Evolutionary conservation across 2,888 invertebrate genomes (phyloP), one percentile per base, ranked within the genome.

Genomic region (Cheilosia vulpina): DNA sequence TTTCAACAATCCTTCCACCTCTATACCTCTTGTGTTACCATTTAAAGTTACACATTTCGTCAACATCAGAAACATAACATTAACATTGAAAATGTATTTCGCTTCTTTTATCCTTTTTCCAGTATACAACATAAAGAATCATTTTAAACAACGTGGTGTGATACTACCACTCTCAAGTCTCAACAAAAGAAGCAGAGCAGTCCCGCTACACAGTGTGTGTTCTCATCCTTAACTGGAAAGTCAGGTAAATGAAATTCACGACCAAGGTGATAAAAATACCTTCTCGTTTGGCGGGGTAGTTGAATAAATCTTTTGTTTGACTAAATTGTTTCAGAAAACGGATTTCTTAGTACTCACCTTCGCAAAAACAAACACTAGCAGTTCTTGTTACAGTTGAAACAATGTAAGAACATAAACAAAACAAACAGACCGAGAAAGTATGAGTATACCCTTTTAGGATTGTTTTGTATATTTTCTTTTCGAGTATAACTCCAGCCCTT

Each of bases 241-340:
- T 75, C 79, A 84, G 84, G 84, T 80, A 84, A 84, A 68, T 83
- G 50, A 55, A 57, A 58, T 65, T 7, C 58, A 34, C 21, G 53
- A 27, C 27, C 27, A 6, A 27, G 27, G 43, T 2, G 17, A 68
- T 62, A 41, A 43, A 34, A 38, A 19, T 6, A 11, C 11, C 53
- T 63, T 55, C 50, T 19, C 47, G 52, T 31, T 55, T 13, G 45
- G 13, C 53, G 31, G n/a, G 55, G 58, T 34, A 41, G 21, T 45
- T 45, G 38, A 43, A 50, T 24, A 55, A 71, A 71, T 63, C 57
- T 52, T 75, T 75, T 84, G 57, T 84, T 83, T 79, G 47, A 79
- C 53, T 79, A 73, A 79, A 79, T 41, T 47, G 50, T 63, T 31
- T 55, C 41, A 65, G 38, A 13, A 57, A 50, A 41, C 24, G 34